A percentile compares a stretch with the other conserved stretches of the same genome.
Conservation (phyloP, 2,113 vertebrate species). For the Tamias sibiricus region DNA sequence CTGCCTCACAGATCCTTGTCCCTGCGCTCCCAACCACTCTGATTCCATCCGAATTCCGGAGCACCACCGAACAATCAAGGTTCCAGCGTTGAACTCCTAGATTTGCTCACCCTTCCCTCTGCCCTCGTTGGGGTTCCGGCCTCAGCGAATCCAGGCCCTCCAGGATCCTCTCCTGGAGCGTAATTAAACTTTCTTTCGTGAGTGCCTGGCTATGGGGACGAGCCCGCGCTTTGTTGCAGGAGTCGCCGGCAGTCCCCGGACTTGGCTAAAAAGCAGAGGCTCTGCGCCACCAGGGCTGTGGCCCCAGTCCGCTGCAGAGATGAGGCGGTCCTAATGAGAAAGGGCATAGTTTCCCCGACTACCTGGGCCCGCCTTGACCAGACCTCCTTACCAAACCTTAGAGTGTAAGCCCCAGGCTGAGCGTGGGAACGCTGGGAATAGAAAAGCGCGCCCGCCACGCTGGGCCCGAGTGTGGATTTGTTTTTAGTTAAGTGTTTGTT, state of each 20-base stretch:
- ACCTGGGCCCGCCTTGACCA: accelerated
- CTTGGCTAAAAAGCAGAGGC: not conserved
- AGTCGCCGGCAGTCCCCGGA: accelerated
- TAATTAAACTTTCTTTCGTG: not conserved
- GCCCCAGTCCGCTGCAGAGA: accelerated
- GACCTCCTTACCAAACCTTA: not conserved
- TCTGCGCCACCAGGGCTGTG: accelerated
- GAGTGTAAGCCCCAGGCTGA: accelerated
- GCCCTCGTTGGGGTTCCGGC: accelerated
- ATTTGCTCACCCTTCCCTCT: not conserved
- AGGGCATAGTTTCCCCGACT: accelerated
- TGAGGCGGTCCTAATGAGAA: accelerated
- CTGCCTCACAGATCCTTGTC: too few species aligned
- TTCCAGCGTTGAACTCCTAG: not conserved
- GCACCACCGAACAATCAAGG: not conserved
- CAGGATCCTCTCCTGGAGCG: accelerated
- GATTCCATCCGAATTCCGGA: too few species aligned
- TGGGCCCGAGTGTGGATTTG: accelerated
- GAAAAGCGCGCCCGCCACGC: accelerated
- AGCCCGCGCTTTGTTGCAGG: not conserved
- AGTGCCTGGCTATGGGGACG: accelerated
- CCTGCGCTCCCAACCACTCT: too few species aligned
- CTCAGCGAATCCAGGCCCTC: accelerated
- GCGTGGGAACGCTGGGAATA: too few species aligned
- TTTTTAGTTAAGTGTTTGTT: not conserved